A percentile compares a stretch with the other conserved stretches of the same genome.
phyloP scores from a whole-genome alignment of 2,113 vertebrate genomes.

The Tenrec ecaudatus region DNA sequence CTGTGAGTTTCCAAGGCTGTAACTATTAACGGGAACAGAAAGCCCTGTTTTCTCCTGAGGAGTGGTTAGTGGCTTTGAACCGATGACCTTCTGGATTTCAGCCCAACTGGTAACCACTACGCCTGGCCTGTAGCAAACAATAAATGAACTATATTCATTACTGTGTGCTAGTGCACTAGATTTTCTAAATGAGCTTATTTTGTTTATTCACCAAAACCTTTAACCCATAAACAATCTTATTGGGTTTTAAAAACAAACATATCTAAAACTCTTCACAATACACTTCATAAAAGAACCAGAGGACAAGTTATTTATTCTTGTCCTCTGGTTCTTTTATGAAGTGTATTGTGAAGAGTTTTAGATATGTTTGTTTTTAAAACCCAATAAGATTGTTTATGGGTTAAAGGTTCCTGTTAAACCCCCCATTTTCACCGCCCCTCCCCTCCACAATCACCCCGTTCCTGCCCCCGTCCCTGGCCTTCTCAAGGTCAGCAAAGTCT shows the following conservation, averaged over 20 bases:
- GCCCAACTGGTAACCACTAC: background rate
- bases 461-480: no score
- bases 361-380: conserved; percentile 32
- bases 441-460: no score
- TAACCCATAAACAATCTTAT: background rate
- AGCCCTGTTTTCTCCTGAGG: no score
- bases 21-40: no score
- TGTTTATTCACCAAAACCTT: background rate
- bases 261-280: background rate
- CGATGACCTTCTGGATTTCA: no score
- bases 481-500: no score
- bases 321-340: background rate
- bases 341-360: background rate
- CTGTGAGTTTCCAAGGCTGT: no score
- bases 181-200: background rate
- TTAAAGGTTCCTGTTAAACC: background rate
- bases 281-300: background rate
- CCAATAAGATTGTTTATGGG: background rate
- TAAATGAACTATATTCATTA: background rate
- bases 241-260: conserved; percentile 28
- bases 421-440: no score
- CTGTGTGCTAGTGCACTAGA: background rate
- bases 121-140: background rate
- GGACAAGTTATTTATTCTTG: background rate
- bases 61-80: background rate